Evolutionary conservation across 2,888 invertebrate genomes (phyloP).

Genomic region (Aphodius granarius): DNA sequence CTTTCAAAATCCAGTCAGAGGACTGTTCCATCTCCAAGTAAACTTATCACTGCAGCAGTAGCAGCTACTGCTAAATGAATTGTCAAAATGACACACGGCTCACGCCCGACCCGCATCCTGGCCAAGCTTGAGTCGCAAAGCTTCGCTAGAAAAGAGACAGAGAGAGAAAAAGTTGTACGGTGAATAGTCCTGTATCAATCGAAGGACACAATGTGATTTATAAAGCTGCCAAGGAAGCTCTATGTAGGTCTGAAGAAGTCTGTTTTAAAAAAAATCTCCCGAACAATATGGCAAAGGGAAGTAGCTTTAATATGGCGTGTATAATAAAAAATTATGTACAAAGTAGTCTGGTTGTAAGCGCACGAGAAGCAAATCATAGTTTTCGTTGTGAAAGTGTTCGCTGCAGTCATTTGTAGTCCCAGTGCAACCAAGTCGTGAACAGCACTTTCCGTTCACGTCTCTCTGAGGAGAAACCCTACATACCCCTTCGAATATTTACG

Average conservation of each 20-base stretch:
- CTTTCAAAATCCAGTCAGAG: neutral
- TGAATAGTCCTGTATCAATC: neutral
- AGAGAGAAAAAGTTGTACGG: neutral
- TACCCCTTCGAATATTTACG: slow-evolving; percentile 17
- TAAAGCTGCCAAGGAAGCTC: neutral
- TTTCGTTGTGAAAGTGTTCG: too few relatives aligned
- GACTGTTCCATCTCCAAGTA: neutral
- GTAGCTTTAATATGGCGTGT: too few relatives aligned
- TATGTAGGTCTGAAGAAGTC: neutral
- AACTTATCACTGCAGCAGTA: neutral
- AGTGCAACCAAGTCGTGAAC: neutral
- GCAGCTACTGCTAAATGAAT: neutral
- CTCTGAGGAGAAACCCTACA: neutral
- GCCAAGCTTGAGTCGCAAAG: neutral
- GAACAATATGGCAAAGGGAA: too few relatives aligned
- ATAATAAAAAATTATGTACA: too few relatives aligned
- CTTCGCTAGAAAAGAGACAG: neutral
- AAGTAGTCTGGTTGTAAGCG: too few relatives aligned
- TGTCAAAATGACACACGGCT: neutral
- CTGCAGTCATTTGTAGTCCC: too few relatives aligned
- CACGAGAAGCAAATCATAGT: too few relatives aligned
- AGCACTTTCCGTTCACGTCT: neutral
- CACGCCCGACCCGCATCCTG: neutral
- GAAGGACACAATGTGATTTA: neutral
- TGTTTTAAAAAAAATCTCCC: neutral